A percentile compares a stretch with the other conserved stretches of the same genome.
Conservation (phyloP, 2,888 invertebrate species). For the Thalpophila matura region DNA sequence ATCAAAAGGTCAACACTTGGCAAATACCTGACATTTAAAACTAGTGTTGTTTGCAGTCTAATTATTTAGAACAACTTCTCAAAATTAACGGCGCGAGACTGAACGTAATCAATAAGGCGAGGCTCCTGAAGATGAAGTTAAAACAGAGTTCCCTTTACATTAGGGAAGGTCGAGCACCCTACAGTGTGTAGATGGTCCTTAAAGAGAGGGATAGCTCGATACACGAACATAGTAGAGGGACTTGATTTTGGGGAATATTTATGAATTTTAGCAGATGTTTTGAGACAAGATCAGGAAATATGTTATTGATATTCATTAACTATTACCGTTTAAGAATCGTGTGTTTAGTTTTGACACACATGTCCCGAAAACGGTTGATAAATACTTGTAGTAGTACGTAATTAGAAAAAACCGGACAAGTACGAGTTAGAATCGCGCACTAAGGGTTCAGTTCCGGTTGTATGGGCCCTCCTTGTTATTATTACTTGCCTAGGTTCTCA, state of each 20-base stretch:
- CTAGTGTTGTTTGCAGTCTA: slow-evolving; percentile 30
- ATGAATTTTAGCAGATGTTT: not conserved
- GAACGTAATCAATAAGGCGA: slow-evolving; percentile 76
- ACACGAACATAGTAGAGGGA: slow-evolving; percentile 71
- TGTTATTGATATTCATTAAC: too few species aligned
- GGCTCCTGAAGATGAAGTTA: slow-evolving; percentile 84
- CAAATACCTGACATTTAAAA: slow-evolving; percentile 59
- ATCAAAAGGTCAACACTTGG: slow-evolving; percentile 53
- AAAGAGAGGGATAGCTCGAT: slow-evolving; percentile 73
- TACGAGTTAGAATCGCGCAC: too few species aligned
- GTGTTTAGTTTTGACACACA: too few species aligned
- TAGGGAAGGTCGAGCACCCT: slow-evolving; percentile 88
- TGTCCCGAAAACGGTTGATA: too few species aligned
- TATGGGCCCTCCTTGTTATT: too few species aligned
- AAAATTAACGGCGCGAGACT: slow-evolving; percentile 58
- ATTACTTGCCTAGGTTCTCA: too few species aligned
- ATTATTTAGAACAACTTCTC: slow-evolving; percentile 27
- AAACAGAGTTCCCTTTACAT: slow-evolving; percentile 86
- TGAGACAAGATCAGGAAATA: not conserved
- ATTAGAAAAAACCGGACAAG: too few species aligned
- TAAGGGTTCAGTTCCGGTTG: too few species aligned
- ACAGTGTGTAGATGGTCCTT: slow-evolving; percentile 81
- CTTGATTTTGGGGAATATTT: not conserved
- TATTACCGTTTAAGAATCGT: too few species aligned
- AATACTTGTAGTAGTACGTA: too few species aligned